Conservation (phyloP, 2,113 vertebrate genomes). For the Ptilorrhoa leucosticta region DNA sequence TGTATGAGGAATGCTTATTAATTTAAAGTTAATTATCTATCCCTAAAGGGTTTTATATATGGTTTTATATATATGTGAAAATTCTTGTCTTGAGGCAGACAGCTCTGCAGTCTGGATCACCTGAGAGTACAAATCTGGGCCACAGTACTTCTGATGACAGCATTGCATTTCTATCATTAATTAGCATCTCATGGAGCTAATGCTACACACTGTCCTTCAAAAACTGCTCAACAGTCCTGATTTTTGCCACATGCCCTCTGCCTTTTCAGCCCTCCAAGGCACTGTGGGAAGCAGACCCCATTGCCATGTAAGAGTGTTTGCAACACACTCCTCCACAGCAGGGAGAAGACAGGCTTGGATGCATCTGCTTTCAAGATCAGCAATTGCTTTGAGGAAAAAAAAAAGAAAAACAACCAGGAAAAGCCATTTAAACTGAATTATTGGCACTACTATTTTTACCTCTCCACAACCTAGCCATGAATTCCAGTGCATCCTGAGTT, state of each 20-base stretch:
- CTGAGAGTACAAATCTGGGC: background rate
- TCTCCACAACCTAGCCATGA: conserved; percentile 9
- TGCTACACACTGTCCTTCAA: background rate
- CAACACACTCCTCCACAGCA: background rate
- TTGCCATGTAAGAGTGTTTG: background rate
- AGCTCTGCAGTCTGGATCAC: background rate
- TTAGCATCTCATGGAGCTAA: background rate
- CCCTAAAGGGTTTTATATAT: background rate
- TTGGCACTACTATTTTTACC: conserved; percentile 14
- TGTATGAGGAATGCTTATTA: background rate
- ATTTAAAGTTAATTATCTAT: conserved; percentile 7
- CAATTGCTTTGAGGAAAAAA: background rate
- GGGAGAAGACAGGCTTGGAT: background rate
- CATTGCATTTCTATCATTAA: background rate
- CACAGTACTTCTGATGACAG: background rate
- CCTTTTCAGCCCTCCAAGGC: background rate
- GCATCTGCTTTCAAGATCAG: conserved; percentile 11
- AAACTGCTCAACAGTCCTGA: background rate
- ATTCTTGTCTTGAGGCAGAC: background rate
- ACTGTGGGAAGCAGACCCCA: background rate
- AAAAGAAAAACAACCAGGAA: background rate
- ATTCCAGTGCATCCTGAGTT: conserved; percentile 13
- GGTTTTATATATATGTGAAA: background rate
- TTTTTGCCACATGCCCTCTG: background rate
- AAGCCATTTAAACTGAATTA: conserved; percentile 11